Conservation (phyloP, 2,797 vertebrate genomes). For the Bradypus variegatus region DNA sequence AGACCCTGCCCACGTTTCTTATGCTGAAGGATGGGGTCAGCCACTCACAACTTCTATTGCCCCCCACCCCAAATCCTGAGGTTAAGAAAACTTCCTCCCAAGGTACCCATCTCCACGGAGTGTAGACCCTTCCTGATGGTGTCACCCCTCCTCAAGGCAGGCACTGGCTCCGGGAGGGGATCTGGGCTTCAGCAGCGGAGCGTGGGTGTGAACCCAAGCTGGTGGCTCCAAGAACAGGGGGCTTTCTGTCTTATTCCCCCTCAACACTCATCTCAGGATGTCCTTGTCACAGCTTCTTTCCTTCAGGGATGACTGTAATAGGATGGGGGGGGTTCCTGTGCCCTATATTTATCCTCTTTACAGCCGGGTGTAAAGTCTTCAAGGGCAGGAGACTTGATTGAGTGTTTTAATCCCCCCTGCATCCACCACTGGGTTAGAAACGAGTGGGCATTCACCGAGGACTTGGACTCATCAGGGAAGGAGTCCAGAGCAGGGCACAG, state of each 20-base stretch:
- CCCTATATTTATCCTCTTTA: rapidly evolving
- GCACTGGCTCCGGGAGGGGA: background rate
- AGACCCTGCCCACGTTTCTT: rapidly evolving
- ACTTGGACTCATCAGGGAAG: rapidly evolving
- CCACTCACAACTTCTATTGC: too few species aligned
- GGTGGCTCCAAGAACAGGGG: background rate
- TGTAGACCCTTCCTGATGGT: too few species aligned
- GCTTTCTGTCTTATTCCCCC: rapidly evolving
- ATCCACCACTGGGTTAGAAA: rapidly evolving
- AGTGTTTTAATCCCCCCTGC: background rate
- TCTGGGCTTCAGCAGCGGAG: background rate
- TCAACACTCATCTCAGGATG: rapidly evolving
- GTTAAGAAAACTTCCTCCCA: too few species aligned
- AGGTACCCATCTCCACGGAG: too few species aligned
- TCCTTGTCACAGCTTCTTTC: background rate
- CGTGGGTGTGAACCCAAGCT: background rate
- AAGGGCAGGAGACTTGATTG: rapidly evolving
- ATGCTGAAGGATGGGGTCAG: rapidly evolving
- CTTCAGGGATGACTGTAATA: rapidly evolving
- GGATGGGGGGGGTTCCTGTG: rapidly evolving
- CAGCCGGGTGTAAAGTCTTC: rapidly evolving
- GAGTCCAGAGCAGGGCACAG: rapidly evolving
- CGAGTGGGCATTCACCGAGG: rapidly evolving
- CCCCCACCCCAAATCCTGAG: too few species aligned
- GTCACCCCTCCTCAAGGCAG: too few species aligned